Evolutionary conservation across 2,888 invertebrate genomes (phyloP).

Genomic region (Caenorhabditis panamensis): DNA sequence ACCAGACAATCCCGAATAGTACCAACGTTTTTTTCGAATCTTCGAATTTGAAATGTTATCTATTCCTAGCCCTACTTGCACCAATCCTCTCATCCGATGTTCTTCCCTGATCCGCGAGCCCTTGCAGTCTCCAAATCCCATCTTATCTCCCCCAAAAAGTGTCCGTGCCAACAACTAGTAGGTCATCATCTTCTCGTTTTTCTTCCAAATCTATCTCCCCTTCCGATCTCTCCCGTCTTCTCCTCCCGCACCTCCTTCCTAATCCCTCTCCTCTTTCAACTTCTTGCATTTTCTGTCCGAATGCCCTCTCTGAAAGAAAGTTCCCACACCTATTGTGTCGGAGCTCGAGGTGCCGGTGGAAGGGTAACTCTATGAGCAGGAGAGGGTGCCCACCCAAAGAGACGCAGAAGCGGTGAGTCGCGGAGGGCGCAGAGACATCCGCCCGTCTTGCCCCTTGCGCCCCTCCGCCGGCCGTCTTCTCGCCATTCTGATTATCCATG

Average conservation of each 20-base stretch:
- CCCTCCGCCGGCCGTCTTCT: not conserved
- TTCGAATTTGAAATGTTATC: no score
- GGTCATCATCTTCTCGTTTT: not conserved
- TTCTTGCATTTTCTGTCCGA: not conserved
- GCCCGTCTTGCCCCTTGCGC: not conserved
- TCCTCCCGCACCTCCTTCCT: not conserved
- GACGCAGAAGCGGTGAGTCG: not conserved
- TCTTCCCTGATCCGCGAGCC: no score
- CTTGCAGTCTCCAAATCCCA: no score
- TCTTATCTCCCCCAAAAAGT: no score
- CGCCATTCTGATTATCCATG: constrained; percentile 19
- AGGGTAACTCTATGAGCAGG: no score
- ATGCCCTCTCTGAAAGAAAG: constrained; percentile 1
- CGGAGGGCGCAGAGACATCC: not conserved
- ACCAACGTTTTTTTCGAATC: no score
- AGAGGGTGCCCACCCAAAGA: not conserved
- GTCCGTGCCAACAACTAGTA: not conserved
- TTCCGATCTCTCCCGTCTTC: constrained; percentile 4
- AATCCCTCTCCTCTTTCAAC: not conserved
- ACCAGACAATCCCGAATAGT: no score
- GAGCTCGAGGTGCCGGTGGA: not conserved
- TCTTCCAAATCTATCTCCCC: not conserved
- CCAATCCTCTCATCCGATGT: no score
- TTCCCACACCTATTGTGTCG: constrained; percentile 11
- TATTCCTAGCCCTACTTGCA: no score